Percentiles rank a stretch among this genome's conserved stretches.
phyloP scores from a whole-genome alignment of 2,888 invertebrate species.

The Tetropium fuscum region DNA sequence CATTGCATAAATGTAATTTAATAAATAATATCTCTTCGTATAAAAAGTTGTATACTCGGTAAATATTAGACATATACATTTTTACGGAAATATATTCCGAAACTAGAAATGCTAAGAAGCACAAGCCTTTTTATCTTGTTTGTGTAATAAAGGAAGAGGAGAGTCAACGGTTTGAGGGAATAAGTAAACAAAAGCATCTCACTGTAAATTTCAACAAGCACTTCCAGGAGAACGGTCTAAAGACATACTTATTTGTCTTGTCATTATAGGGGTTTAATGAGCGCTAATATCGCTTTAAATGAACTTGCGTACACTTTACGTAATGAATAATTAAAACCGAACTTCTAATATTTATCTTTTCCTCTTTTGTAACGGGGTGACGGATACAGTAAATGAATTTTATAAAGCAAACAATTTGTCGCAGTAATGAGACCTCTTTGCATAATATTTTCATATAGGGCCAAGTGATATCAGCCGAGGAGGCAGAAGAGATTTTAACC shows the following conservation, averaged over 20 bases:
- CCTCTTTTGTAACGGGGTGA: constrained; percentile 32
- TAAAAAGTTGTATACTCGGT: too few species aligned
- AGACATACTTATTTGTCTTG: constrained; percentile 47
- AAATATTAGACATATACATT: too few species aligned
- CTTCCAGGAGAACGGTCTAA: constrained; percentile 31
- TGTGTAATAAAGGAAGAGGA: constrained; percentile 15
- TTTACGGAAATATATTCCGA: too few species aligned
- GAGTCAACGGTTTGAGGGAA: constrained; percentile 27
- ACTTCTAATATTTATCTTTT: constrained; percentile 46
- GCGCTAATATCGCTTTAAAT: constrained; percentile 45
- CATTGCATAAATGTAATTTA: too few species aligned
- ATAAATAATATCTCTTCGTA: too few species aligned
- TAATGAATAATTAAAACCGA: constrained; percentile 50
- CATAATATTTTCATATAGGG: neutral
- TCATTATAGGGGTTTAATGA: constrained; percentile 50
- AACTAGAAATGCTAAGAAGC: too few species aligned
- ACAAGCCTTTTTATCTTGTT: constrained; percentile 5
- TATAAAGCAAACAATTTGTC: constrained; percentile 32
- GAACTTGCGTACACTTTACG: constrained; percentile 44
- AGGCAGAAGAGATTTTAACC: too few species aligned
- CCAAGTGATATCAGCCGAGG: neutral
- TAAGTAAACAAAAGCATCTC: constrained; percentile 25
- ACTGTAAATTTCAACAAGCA: constrained; percentile 32
- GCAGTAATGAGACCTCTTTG: neutral
- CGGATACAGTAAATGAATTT: constrained; percentile 30